These are phyloP conservation scores for Phasianus colchicus DNA, from an alignment of 2,113 vertebrate genomes.

Conservation along the genomic window DNA sequence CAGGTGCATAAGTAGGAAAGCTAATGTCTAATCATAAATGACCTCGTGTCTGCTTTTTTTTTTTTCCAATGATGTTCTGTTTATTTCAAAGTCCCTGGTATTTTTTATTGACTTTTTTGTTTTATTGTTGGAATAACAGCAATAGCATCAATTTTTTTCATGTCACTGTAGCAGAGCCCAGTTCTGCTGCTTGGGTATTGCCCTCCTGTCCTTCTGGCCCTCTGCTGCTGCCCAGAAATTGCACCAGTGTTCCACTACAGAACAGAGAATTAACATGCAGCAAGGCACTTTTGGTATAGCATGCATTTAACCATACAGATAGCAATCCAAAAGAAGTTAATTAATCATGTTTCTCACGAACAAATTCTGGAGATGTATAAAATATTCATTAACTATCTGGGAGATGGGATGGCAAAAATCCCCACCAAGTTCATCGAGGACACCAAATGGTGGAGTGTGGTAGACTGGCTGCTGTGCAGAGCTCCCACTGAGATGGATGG, in stretches of 20 bases:
- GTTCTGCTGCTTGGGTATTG: not conserved
- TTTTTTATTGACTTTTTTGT: not conserved
- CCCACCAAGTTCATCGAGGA: not conserved
- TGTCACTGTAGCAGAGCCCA: not conserved
- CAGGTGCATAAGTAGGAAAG: not conserved
- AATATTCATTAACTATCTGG: not conserved
- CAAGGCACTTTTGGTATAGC: not conserved
- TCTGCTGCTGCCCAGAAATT: not conserved
- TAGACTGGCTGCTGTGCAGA: not conserved
- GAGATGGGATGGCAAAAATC: not conserved
- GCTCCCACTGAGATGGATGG: not conserved
- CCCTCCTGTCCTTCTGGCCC: not conserved
- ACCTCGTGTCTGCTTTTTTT: not conserved
- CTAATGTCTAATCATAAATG: not conserved
- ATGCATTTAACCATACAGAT: not conserved
- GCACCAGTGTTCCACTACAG: rapidly evolving
- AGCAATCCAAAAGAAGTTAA: not conserved
- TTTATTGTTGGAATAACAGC: not conserved
- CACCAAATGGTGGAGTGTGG: not conserved
- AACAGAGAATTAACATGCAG: not conserved
- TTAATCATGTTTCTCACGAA: not conserved
- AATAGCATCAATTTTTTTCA: not conserved
- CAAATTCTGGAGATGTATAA: not conserved
- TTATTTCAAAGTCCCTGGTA: not conserved
- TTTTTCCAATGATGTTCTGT: not conserved